These are phyloP conservation scores for Rhyacophila evoluta DNA, from an alignment of 2,888 invertebrate genomes.

Conservation along the genomic window DNA sequence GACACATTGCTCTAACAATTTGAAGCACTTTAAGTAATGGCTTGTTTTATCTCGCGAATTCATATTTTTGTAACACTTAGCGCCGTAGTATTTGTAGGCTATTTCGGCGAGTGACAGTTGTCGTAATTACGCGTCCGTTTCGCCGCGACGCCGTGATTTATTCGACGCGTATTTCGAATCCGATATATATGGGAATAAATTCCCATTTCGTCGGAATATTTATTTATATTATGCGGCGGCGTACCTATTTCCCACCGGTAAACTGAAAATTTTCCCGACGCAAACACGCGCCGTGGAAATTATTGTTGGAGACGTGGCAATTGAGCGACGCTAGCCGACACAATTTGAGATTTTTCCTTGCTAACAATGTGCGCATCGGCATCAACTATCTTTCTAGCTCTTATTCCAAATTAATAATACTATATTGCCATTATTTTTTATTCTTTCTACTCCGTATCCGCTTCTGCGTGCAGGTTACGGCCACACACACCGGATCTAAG, in stretches of 20 bases:
- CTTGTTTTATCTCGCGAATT: too few relatives aligned
- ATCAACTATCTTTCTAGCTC: background rate
- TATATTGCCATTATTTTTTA: too few relatives aligned
- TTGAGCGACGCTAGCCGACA: slow-evolving; percentile 6
- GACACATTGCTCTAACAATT: too few relatives aligned
- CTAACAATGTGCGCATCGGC: background rate
- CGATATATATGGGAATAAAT: slow-evolving; percentile 11
- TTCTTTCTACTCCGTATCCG: too few relatives aligned
- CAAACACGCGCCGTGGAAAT: background rate
- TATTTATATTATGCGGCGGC: slow-evolving; percentile 1
- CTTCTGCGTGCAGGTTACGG: too few relatives aligned
- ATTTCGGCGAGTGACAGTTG: background rate
- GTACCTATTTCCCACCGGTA: slow-evolving; percentile 2
- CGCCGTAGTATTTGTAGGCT: too few relatives aligned
- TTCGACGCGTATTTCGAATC: background rate
- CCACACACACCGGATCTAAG: too few relatives aligned
- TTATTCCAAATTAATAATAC: too few relatives aligned
- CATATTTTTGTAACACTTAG: too few relatives aligned
- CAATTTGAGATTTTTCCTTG: background rate
- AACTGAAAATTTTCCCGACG: background rate
- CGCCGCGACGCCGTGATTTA: background rate
- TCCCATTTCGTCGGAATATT: background rate
- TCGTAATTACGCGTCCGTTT: background rate
- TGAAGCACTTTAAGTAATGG: too few relatives aligned
- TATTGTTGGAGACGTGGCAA: background rate